Conservation (phyloP, 1,140 invertebrate genomes). For the Trinorchestia longiramus region DNA sequence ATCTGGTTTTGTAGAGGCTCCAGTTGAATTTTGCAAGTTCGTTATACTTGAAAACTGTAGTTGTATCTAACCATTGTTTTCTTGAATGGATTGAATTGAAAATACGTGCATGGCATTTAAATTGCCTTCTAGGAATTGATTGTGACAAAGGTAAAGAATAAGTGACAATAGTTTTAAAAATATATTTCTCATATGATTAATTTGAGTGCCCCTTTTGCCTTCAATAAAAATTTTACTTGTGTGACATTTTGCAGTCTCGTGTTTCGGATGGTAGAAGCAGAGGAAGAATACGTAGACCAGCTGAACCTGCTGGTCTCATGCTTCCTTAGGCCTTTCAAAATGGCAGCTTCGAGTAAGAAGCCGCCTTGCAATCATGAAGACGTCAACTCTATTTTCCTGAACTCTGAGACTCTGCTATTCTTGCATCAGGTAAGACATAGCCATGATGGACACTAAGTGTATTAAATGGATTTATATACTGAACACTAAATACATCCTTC, state of each 20-base stretch:
- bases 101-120: too few species aligned
- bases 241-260: constrained; percentile 77
- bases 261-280: constrained; percentile 91
- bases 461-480: too few species aligned
- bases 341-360: constrained; percentile 92
- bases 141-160: neutral
- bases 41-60: too few species aligned
- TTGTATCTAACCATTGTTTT: too few species aligned
- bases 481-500: too few species aligned
- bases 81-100: too few species aligned
- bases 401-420: constrained; percentile 93
- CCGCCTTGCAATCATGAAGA: constrained; percentile 94
- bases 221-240: neutral
- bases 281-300: constrained; percentile 93
- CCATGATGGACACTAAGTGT: too few species aligned
- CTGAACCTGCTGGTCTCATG: constrained; percentile 92
- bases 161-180: too few species aligned
- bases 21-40: too few species aligned
- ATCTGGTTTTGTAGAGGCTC: too few species aligned
- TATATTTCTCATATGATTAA: too few species aligned
- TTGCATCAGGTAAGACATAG: constrained; percentile 83
- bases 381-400: constrained; percentile 94
- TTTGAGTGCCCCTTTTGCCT: neutral
- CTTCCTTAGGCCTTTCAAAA: constrained; percentile 91
- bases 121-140: too few species aligned